phyloP scores from a whole-genome alignment of 2,888 invertebrate genomes.

The Scaptomyza reducta region DNA sequence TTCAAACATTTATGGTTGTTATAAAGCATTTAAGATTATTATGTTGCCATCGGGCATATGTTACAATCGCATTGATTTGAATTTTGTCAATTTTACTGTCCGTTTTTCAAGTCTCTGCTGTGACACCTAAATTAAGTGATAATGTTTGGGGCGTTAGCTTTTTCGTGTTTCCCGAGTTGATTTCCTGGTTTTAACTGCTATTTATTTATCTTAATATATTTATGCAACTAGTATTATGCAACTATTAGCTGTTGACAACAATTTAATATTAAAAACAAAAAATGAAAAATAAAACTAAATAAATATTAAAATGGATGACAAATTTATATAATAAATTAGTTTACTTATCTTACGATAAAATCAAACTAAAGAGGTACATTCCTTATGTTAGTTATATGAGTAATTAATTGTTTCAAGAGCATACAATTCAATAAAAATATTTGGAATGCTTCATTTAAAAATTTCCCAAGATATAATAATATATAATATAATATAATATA shows the following conservation, averaged over 20 bases:
- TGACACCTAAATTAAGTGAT: conserved; percentile 39
- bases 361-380: no score
- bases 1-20: conserved; percentile 80
- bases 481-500: no score
- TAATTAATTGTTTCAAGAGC: no score
- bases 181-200: neutral
- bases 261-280: neutral
- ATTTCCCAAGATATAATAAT: no score
- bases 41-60: conserved; percentile 69
- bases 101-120: neutral
- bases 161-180: neutral
- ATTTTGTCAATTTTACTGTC: conserved; percentile 17
- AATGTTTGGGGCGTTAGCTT: neutral
- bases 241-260: neutral
- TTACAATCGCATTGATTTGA: conserved; percentile 48
- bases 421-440: no score
- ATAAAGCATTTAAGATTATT: conserved; percentile 81
- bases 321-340: no score
- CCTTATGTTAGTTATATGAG: no score
- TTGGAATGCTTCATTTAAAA: no score
- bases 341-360: no score
- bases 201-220: neutral
- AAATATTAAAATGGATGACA: no score
- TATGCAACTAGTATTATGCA: neutral
- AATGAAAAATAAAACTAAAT: no score